Evolutionary conservation across 1,140 invertebrate genomes (phyloP), one percentile per base, ranked within the genome.

Genomic region (Saccostrea cuccullata): DNA sequence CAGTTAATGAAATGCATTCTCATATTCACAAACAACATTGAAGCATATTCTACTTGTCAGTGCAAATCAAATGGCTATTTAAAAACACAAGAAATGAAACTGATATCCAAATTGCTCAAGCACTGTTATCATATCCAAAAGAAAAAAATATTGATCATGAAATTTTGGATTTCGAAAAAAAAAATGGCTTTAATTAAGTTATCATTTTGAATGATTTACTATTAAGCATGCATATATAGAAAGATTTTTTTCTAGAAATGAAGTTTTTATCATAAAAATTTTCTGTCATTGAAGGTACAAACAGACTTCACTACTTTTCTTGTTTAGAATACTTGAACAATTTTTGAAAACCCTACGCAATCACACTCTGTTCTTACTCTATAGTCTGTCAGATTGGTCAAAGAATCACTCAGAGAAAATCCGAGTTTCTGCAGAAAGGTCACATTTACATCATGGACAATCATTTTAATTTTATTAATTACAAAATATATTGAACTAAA

Each of bases 21-120:
- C 40, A 55, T 26, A 55, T 85, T 17, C 15, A 36, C 30, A 36
- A 15, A 3, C 23, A 64, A 64, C n/a, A 58, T 60, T 13, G 23
- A 58, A 84, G 55, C 83, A 56, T 47, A 47, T 30, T 84, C 70
- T 77, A 77, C 70, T 36, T 77, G 70, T 77, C 23, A 77, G 70
- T 77, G 70, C 70, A 77, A 77, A 73, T 26, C 70, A 77, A 77
- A 30, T 30, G 13, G 26, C 11, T 77, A 77, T 9, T 30, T 30
- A 3, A 77, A 77, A 36, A 77, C 23, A 36, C 70, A 26, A 30
- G 30, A 77, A 77, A 15, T 30, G 36, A 73, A 36, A 30, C 60
- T 30, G 70, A 77, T 77, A 15, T 77, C 11, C 23, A 77, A 77
- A 77, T 30, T 30, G 70, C 36, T 77, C 70, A 77, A 77, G 70